Conservation (phyloP, 1,140 invertebrate genomes). For the Rhynchophorus ferrugineus region DNA sequence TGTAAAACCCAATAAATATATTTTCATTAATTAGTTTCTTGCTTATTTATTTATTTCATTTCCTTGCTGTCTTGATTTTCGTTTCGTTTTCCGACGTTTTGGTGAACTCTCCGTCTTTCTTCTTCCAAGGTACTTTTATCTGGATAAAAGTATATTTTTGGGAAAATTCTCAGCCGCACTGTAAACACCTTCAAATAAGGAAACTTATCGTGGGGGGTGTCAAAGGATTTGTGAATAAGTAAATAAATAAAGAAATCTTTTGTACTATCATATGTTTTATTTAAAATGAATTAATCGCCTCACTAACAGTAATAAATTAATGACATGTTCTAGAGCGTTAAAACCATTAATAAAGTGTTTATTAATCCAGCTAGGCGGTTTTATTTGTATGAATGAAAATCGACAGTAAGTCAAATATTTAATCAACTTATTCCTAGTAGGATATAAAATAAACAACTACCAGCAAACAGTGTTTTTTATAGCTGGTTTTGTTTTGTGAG, state of each 20-base stretch:
- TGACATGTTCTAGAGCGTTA: no score
- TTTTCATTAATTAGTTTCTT: conserved; percentile 10
- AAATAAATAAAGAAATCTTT: conserved; percentile 16
- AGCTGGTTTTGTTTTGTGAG: no score
- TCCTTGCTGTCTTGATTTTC: conserved; percentile 5
- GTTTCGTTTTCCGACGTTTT: conserved; percentile 1
- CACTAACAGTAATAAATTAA: no score
- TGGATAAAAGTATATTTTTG: conserved; percentile 15
- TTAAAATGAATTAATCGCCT: no score
- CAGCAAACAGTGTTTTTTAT: no score
- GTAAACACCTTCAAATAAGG: conserved; percentile 17
- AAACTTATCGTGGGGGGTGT: conserved; percentile 14
- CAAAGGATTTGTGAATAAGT: conserved; percentile 17
- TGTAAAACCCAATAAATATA: conserved; percentile 18
- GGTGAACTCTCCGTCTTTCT: no score
- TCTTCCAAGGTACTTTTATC: conserved; percentile 14
- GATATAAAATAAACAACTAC: no score
- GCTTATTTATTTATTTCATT: conserved; percentile 22
- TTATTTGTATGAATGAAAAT: no score
- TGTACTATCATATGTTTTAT: conserved; percentile 12
- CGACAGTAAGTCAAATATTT: no score
- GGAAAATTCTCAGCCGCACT: conserved; percentile 3
- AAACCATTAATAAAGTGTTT: no score
- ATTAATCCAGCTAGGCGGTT: no score
- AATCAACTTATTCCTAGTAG: no score